Percentiles rank a stretch among this genome's conserved stretches.
Evolutionary conservation across 2,113 vertebrate genomes (phyloP).

Genomic region (Athene cunicularia): DNA sequence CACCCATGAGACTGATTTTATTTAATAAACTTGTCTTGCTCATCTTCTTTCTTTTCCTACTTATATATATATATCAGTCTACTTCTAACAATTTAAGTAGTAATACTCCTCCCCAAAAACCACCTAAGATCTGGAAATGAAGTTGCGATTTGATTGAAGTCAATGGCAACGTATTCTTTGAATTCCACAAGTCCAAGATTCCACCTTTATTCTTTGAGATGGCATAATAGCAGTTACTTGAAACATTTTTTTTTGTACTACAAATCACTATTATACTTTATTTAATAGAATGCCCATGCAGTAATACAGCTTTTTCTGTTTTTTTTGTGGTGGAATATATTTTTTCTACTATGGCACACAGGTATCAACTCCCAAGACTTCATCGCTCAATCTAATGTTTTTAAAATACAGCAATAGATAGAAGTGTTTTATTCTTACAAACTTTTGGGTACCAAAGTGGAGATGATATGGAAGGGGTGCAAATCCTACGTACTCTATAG

Average conservation of each 20-base stretch:
- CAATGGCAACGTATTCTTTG: background rate
- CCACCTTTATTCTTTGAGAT: background rate
- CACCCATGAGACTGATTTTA: background rate
- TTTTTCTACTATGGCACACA: background rate
- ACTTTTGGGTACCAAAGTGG: background rate
- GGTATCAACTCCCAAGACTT: background rate
- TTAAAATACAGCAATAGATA: background rate
- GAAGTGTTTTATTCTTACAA: background rate
- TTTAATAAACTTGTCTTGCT: background rate
- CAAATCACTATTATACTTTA: background rate
- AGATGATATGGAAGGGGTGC: background rate
- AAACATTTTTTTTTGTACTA: background rate
- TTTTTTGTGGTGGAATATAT: background rate
- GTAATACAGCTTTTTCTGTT: background rate
- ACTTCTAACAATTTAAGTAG: background rate
- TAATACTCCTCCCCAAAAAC: background rate
- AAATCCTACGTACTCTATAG: background rate
- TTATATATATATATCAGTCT: background rate
- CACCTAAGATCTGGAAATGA: background rate
- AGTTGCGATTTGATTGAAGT: background rate
- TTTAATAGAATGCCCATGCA: background rate
- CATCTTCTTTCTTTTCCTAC: background rate
- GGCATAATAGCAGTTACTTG: background rate
- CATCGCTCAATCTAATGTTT: background rate
- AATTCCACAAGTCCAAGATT: background rate